Conservation (phyloP, 1,140 invertebrate genomes). For the Drosophila bipectinata region DNA sequence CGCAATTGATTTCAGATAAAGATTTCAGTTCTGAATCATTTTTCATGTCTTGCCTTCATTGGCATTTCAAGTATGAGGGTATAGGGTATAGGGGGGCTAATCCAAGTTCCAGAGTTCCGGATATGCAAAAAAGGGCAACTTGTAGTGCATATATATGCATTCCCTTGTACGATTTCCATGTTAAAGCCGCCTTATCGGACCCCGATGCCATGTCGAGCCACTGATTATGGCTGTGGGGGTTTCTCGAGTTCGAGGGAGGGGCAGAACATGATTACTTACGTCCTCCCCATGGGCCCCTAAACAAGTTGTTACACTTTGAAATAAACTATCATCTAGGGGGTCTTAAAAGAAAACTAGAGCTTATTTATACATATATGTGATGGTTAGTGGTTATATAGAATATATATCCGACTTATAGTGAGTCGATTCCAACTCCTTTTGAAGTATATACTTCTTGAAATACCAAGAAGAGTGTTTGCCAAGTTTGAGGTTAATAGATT, state of each 20-base stretch:
- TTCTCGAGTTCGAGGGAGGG: not conserved
- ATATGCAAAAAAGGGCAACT: conserved; percentile 29
- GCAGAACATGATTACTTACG: conserved; percentile 9
- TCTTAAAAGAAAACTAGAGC: too few species aligned
- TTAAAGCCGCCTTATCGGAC: conserved; percentile 23
- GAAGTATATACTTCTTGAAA: too few species aligned
- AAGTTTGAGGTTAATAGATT: too few species aligned
- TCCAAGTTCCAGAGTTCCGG: not conserved
- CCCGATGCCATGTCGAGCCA: conserved; percentile 31
- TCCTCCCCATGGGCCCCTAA: not conserved
- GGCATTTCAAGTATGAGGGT: not conserved
- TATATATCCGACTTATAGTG: too few species aligned
- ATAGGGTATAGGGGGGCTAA: not conserved
- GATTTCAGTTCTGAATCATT: not conserved
- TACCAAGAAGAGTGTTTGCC: too few species aligned
- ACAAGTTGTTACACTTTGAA: conserved; percentile 22
- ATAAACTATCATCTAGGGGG: not conserved
- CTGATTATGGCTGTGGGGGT: conserved; percentile 11
- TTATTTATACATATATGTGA: too few species aligned
- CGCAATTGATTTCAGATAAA: not conserved
- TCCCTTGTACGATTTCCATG: conserved; percentile 28
- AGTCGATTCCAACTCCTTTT: too few species aligned
- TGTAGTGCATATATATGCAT: conserved; percentile 7
- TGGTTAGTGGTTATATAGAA: too few species aligned
- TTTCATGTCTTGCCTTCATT: conserved; percentile 17